Evolutionary conservation across 23 tunicate species (phyloP).

Genomic region (Clavelina lepadiformis): DNA sequence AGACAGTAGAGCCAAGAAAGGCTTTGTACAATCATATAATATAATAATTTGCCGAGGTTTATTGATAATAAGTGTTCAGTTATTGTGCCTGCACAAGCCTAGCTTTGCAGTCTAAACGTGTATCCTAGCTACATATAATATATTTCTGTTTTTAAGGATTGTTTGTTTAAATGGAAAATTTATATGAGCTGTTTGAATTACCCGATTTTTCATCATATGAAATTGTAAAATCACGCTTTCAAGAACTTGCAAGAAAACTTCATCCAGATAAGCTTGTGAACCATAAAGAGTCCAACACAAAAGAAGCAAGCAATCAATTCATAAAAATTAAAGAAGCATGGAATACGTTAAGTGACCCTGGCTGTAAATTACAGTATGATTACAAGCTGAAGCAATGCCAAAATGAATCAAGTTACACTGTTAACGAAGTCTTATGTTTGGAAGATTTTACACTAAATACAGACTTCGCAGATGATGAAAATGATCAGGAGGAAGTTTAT

Average conservation of each 20-base stretch:
- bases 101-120: too few relatives aligned
- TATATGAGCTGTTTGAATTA: constrained; percentile 14
- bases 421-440: neutral
- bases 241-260: neutral
- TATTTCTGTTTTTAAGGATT: neutral
- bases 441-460: neutral
- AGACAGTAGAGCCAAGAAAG: too few relatives aligned
- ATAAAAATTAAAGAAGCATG: constrained; percentile 6
- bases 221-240: constrained; percentile 11
- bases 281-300: neutral
- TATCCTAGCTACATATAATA: too few relatives aligned
- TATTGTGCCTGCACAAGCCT: too few relatives aligned
- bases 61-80: too few relatives aligned
- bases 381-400: neutral
- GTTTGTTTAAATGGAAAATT: constrained; percentile 1
- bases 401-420: neutral
- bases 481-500: neutral
- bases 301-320: neutral
- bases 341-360: constrained; percentile 6
- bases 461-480: neutral
- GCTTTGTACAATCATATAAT: too few relatives aligned
- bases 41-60: too few relatives aligned
- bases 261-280: constrained; percentile 18
- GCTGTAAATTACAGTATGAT: constrained; percentile 13
- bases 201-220: constrained; percentile 2